phyloP scores from a whole-genome alignment of 2,113 vertebrate genomes.

The Strix uralensis region DNA sequence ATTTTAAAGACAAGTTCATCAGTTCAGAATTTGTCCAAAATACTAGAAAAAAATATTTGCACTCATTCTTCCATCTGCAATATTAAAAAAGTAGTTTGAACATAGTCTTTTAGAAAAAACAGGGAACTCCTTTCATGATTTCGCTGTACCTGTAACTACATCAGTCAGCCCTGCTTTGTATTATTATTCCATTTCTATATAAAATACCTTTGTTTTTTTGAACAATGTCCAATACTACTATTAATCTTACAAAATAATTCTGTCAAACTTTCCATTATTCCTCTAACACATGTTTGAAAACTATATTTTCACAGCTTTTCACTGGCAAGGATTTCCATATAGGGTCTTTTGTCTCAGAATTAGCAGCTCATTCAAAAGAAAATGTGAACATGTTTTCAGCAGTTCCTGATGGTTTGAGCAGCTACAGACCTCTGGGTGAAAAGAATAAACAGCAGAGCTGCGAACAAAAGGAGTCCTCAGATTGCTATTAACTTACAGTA shows the following conservation, averaged over 20 bases:
- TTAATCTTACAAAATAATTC: not conserved
- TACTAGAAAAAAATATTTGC: not conserved
- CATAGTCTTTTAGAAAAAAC: not conserved
- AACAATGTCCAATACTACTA: not conserved
- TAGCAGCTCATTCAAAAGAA: not conserved
- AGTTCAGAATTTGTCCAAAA: not conserved
- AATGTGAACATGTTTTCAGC: not conserved
- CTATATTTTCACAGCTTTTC: not conserved
- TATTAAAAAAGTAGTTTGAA: not conserved
- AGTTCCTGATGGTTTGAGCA: not conserved
- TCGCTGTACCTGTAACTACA: not conserved
- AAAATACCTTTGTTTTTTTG: not conserved
- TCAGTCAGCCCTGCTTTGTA: not conserved
- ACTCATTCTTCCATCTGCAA: not conserved
- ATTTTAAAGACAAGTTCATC: not conserved
- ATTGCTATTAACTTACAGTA: conserved; percentile 20
- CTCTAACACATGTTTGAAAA: not conserved
- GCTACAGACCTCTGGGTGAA: not conserved
- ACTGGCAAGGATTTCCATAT: not conserved
- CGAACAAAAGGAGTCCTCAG: conserved; percentile 7
- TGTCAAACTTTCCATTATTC: not conserved
- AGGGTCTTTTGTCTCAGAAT: not conserved
- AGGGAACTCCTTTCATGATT: not conserved
- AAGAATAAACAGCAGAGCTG: conserved; percentile 29
- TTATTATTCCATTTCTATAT: not conserved